These are phyloP conservation scores for Eriocheir sinensis DNA, from an alignment of 1,140 invertebrate species.

Conservation along the genomic window DNA sequence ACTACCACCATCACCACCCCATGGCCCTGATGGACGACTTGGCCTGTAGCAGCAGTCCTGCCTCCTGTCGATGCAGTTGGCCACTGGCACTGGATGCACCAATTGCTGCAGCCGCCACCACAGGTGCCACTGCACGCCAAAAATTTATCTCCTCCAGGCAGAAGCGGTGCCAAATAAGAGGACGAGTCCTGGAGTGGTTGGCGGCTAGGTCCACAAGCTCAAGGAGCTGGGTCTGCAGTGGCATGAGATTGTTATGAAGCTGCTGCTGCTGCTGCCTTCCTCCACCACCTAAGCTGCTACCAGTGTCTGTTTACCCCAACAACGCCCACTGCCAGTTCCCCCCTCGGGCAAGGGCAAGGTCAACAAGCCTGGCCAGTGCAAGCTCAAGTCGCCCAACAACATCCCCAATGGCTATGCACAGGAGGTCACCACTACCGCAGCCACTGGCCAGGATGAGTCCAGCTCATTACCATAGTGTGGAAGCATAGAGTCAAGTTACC, in stretches of 20 bases:
- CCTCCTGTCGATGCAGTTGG: conserved; percentile 83
- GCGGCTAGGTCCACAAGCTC: conserved; percentile 86
- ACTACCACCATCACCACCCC: conserved; percentile 88
- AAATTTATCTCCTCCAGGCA: conserved; percentile 81
- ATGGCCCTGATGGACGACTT: conserved; percentile 80
- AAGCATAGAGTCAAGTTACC: too few relatives aligned
- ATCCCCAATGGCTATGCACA: conserved; percentile 78
- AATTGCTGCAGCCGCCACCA: too few relatives aligned
- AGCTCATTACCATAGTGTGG: too few relatives aligned
- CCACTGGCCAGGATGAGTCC: conserved; percentile 75
- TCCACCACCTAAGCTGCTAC: not conserved
- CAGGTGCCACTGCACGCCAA: conserved; percentile 76
- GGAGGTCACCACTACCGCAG: conserved; percentile 69
- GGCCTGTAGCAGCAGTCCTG: conserved; percentile 74
- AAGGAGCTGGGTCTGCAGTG: conserved; percentile 96
- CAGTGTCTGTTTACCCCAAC: conserved; percentile 72
- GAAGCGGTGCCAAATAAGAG: conserved; percentile 81
- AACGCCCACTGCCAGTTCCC: conserved; percentile 54
- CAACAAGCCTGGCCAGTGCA: conserved; percentile 63
- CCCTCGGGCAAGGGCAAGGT: conserved; percentile 55
- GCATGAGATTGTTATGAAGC: conserved; percentile 87
- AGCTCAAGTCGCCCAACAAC: conserved; percentile 72
- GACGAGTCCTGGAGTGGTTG: conserved; percentile 80
- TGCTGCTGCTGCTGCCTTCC: conserved; percentile 38
- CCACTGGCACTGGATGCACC: conserved; percentile 80